A percentile compares a stretch with the other conserved stretches of the same genome.
Evolutionary conservation across 2,888 invertebrate genomes (phyloP).

Genomic region (Plagiodera versicolora): DNA sequence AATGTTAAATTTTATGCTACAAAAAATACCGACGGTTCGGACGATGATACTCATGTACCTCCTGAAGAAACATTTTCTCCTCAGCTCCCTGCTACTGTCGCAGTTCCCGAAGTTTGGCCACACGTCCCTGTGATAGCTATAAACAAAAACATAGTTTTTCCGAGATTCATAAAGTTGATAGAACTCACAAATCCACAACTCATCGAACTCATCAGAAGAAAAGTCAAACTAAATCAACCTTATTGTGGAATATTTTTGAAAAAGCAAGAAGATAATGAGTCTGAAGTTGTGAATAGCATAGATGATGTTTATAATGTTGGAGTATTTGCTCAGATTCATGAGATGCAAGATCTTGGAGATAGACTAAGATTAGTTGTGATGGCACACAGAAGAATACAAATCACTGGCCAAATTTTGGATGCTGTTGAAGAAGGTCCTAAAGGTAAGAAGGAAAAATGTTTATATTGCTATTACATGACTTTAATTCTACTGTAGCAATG

Average conservation of each 20-base stretch:
- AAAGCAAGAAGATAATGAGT: constrained; percentile 84
- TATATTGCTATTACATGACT: not conserved
- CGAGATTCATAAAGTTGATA: constrained; percentile 95
- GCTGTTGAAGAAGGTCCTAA: constrained; percentile 64
- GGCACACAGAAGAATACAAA: constrained; percentile 87
- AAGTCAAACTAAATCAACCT: constrained; percentile 94
- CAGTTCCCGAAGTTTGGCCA: constrained; percentile 96
- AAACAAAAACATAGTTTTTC: constrained; percentile 93
- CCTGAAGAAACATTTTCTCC: constrained; percentile 54
- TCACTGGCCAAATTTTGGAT: constrained; percentile 78
- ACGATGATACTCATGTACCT: constrained; percentile 39
- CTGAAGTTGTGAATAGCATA: constrained; percentile 80
- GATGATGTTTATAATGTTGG: constrained; percentile 89
- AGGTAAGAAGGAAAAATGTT: constrained; percentile 39
- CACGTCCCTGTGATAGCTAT: constrained; percentile 95
- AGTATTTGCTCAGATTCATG: constrained; percentile 97
- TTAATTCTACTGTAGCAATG: constrained; percentile 59
- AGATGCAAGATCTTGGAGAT: constrained; percentile 93
- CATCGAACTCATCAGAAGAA: constrained; percentile 86
- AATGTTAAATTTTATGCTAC: constrained; percentile 34
- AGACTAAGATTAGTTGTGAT: constrained; percentile 88
- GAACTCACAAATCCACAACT: constrained; percentile 87
- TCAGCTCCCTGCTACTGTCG: constrained; percentile 82
- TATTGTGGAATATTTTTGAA: constrained; percentile 97
- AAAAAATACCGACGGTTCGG: constrained; percentile 36